These are phyloP conservation scores for Chondrosia reniformis DNA, from an alignment of 37 sponge, comb jelly and placozoan genomes.

Conservation along the genomic window DNA sequence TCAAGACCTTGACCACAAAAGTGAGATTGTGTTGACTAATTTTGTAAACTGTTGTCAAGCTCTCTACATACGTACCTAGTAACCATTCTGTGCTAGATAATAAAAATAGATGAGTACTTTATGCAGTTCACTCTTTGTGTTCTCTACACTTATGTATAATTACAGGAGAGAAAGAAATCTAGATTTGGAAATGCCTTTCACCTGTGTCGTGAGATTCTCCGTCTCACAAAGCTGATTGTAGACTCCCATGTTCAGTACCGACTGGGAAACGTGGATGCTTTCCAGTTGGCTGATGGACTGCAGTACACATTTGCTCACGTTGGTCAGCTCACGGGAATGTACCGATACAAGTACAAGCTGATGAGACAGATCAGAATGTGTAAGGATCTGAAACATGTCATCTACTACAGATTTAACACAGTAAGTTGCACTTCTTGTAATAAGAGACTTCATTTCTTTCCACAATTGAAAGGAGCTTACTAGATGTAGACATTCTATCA, in stretches of 20 bases:
- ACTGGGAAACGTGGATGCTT: conserved; percentile 98
- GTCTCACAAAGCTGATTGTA: conserved; percentile 96
- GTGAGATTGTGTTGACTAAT: too few species aligned
- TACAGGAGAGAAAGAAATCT: conserved; percentile 89
- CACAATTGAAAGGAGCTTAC: too few species aligned
- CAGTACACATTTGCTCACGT: conserved; percentile 99
- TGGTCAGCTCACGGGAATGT: conserved; percentile 99
- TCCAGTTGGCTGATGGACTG: conserved; percentile 94
- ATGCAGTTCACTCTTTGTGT: too few species aligned
- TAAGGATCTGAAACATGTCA: conserved; percentile 99
- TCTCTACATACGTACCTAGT: too few species aligned
- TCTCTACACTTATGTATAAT: too few species aligned
- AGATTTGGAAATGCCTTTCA: conserved; percentile 99
- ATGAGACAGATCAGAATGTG: conserved; percentile 99
- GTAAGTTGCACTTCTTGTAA: conserved; percentile 30
- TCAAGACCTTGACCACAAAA: conserved; percentile 98
- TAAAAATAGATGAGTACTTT: too few species aligned
- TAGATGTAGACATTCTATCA: too few species aligned
- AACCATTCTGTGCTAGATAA: too few species aligned
- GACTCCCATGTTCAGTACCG: conserved; percentile 99
- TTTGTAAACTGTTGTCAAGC: too few species aligned
- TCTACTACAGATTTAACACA: conserved; percentile 99
- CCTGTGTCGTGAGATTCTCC: conserved; percentile 95
- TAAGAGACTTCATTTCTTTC: too few species aligned
- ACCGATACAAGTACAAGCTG: conserved; percentile 99